Percentiles rank a stretch among this genome's conserved stretches.
Conservation (phyloP, 1,140 invertebrate species). For the Calosoma granatense region DNA sequence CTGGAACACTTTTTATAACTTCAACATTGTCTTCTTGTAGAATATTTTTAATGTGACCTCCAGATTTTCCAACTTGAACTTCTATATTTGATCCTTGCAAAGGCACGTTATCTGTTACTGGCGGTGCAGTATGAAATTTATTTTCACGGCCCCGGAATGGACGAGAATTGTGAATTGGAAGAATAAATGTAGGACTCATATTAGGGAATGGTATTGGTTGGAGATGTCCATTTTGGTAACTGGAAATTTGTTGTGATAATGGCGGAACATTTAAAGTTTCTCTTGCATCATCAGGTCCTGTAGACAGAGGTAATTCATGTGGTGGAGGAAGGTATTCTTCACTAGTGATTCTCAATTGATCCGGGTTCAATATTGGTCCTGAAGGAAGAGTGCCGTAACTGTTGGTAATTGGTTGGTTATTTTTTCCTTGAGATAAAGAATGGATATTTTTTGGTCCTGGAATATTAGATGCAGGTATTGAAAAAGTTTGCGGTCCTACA, state of each 20-base stretch:
- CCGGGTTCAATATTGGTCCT: slow-evolving; percentile 30
- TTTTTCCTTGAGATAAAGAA: too few relatives aligned
- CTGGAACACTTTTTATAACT: slow-evolving; percentile 46
- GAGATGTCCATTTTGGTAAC: slow-evolving; percentile 33
- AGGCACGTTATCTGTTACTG: neutral
- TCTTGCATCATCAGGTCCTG: neutral
- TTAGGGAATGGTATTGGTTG: slow-evolving; percentile 44
- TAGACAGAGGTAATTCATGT: slow-evolving; percentile 6
- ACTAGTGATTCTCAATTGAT: slow-evolving; percentile 21
- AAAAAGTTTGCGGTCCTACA: neutral
- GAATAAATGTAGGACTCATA: slow-evolving; percentile 40
- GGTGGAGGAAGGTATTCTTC: slow-evolving; percentile 12
- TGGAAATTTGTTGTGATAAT: neutral
- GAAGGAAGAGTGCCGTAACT: slow-evolving; percentile 31
- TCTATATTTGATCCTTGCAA: too few relatives aligned
- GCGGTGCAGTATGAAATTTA: neutral
- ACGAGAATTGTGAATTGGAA: slow-evolving; percentile 45
- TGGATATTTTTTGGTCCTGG: neutral
- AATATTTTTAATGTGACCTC: slow-evolving; percentile 14
- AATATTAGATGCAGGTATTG: neutral
- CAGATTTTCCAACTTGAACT: too few relatives aligned
- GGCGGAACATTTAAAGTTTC: neutral
- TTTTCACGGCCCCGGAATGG: slow-evolving; percentile 30
- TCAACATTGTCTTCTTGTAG: slow-evolving; percentile 33
- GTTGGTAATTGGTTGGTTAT: slow-evolving; percentile 22